Evolutionary conservation across 2,113 vertebrate genomes (phyloP).

Genomic region (Puma concolor): DNA sequence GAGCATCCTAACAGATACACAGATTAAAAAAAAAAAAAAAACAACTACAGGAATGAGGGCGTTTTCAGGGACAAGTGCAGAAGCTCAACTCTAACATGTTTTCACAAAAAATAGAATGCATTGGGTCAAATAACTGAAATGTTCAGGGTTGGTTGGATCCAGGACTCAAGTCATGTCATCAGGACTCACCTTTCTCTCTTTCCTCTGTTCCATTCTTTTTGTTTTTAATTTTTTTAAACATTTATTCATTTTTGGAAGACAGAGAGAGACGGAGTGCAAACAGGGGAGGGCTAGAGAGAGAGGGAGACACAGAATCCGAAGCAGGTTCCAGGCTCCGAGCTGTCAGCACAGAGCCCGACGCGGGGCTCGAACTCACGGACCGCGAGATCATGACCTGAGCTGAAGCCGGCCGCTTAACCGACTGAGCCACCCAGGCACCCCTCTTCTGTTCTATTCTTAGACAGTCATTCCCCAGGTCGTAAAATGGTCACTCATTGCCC

Average conservation of each 20-base stretch:
- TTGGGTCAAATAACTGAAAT: background rate
- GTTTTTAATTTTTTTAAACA: too few species aligned
- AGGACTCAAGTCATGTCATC: background rate
- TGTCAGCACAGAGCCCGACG: too few species aligned
- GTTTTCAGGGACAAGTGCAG: background rate
- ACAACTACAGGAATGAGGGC: background rate
- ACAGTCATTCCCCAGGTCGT: background rate
- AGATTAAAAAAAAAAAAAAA: background rate
- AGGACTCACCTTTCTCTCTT: background rate
- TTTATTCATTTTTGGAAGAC: too few species aligned
- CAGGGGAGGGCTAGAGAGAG: too few species aligned
- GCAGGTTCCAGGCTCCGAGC: too few species aligned
- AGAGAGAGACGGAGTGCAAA: too few species aligned
- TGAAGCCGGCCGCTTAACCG: accelerated
- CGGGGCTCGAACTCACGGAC: too few species aligned
- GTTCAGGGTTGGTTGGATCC: background rate
- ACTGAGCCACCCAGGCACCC: too few species aligned
- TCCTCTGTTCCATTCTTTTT: background rate
- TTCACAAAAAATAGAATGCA: background rate
- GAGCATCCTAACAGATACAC: background rate
- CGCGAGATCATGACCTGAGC: too few species aligned
- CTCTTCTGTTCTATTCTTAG: background rate
- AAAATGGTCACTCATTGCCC: background rate
- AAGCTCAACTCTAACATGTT: background rate
- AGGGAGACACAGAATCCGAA: too few species aligned